phyloP scores from a whole-genome alignment of 2,113 vertebrate genomes.

The Eurypyga helias region DNA sequence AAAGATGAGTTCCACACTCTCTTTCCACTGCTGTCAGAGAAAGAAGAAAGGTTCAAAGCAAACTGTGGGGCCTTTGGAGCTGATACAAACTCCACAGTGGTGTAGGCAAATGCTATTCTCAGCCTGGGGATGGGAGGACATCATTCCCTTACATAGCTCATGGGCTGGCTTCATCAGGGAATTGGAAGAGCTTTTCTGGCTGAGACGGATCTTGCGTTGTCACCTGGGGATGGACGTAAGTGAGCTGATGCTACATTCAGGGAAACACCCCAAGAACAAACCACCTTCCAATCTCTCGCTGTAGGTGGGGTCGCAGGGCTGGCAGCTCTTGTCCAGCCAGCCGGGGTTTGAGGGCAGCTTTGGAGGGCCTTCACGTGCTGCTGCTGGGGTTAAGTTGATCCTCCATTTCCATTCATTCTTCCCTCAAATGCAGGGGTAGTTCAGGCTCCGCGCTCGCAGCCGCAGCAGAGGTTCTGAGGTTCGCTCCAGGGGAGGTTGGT shows the following conservation, averaged over 20 bases:
- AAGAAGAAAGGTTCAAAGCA: neutral
- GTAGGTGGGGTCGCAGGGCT: neutral
- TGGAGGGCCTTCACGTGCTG: neutral
- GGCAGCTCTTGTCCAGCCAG: neutral
- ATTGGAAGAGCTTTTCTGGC: neutral
- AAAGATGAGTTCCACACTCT: accelerated
- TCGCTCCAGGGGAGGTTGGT: neutral
- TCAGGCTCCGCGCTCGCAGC: neutral
- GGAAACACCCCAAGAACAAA: neutral
- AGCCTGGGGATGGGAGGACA: neutral
- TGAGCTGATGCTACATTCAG: neutral
- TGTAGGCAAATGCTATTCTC: neutral
- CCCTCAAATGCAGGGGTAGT: neutral
- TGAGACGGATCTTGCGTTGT: neutral
- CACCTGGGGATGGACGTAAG: neutral
- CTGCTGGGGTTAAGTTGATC: neutral
- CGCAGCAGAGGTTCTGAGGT: neutral
- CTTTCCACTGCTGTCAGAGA: neutral
- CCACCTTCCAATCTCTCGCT: neutral
- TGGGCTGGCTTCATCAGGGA: neutral
- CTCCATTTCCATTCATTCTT: neutral
- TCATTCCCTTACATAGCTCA: neutral
- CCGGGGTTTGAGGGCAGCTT: accelerated
- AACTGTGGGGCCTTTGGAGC: neutral
- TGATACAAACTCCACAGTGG: neutral